Evolutionary conservation across 1,140 invertebrate species (phyloP).

Genomic region (Heliconius eleuchia): DNA sequence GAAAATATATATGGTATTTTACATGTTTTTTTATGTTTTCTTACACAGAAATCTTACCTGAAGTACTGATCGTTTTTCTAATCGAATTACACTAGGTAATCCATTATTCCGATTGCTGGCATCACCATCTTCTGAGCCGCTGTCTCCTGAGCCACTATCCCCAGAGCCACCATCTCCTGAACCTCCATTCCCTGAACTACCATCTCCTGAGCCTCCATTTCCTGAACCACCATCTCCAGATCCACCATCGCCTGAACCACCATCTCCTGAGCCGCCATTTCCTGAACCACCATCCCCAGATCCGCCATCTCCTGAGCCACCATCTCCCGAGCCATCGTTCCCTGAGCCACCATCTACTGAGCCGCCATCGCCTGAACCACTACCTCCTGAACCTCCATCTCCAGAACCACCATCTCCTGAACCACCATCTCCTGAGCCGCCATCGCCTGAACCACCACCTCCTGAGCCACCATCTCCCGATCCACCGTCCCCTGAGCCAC

Average conservation of each 20-base stretch:
- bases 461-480: not conserved
- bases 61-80: not conserved
- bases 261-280: not conserved
- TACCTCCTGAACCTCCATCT: not conserved
- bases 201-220: not conserved
- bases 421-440: not conserved
- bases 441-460: not conserved
- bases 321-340: not conserved
- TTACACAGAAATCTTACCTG: not conserved
- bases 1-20: too few species aligned
- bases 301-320: not conserved
- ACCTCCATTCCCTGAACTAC: not conserved
- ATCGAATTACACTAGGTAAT: not conserved
- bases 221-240: not conserved
- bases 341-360: not conserved
- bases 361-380: not conserved
- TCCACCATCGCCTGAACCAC: not conserved
- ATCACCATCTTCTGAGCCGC: not conserved
- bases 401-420: not conserved
- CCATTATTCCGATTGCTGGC: not conserved
- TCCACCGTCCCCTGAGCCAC: not conserved
- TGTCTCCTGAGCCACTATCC: not conserved
- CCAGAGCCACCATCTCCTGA: not conserved
- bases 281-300: not conserved
- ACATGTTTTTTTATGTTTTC: not conserved